These are phyloP conservation scores for Trachelus iudaicus DNA, from an alignment of 2,888 invertebrate genomes.

Conservation along the genomic window DNA sequence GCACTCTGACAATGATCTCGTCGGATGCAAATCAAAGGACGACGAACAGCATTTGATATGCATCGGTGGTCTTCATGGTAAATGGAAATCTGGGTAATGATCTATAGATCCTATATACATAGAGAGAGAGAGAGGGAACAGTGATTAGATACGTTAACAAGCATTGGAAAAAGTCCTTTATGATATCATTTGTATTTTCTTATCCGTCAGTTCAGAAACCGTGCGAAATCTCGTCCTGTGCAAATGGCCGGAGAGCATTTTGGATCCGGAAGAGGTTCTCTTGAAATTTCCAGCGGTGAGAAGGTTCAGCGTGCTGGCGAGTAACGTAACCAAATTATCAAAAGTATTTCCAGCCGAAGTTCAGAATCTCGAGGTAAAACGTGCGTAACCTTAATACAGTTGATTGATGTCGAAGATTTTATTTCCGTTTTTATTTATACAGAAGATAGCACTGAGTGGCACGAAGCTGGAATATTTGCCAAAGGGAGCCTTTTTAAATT, in stretches of 20 bases:
- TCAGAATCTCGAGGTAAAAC: constrained; percentile 48
- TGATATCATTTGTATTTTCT: not conserved
- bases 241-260: constrained; percentile 42
- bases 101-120: not conserved
- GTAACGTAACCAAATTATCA: constrained; percentile 47
- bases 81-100: constrained; percentile 33
- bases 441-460: constrained; percentile 59
- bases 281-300: constrained; percentile 43
- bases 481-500: constrained; percentile 58
- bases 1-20: not conserved
- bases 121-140: no score
- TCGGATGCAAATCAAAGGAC: constrained; percentile 27
- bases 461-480: constrained; percentile 55
- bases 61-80: constrained; percentile 31
- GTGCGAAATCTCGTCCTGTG: constrained; percentile 39
- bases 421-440: constrained; percentile 5
- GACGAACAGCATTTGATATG: constrained; percentile 37
- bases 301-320: constrained; percentile 43
- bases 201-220: not conserved
- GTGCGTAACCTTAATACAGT: not conserved
- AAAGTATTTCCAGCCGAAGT: constrained; percentile 41
- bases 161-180: not conserved
- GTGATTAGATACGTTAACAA: no score
- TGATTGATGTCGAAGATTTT: not conserved
- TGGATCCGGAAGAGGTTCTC: constrained; percentile 47